Conservation (phyloP, 1,140 invertebrate genomes). For the Ruditapes philippinarum region DNA sequence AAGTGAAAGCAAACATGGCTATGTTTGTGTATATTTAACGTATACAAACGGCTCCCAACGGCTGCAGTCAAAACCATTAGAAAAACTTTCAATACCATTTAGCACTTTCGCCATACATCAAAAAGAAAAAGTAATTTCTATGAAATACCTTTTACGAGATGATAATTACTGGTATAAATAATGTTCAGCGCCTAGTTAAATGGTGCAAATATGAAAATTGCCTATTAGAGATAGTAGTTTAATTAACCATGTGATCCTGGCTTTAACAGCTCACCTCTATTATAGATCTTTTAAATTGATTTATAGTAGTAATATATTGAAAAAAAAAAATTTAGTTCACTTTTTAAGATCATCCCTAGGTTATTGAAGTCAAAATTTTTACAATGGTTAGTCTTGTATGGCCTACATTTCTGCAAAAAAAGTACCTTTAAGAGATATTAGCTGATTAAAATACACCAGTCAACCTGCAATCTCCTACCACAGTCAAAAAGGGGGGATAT, state of each 20-base stretch:
- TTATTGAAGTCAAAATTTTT: too few species aligned
- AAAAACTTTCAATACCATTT: slow-evolving; percentile 14
- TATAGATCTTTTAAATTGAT: background rate
- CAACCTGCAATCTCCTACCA: too few species aligned
- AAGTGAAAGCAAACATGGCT: background rate
- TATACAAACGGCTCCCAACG: background rate
- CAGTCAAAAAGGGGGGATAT: too few species aligned
- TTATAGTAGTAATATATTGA: too few species aligned
- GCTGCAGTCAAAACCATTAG: background rate
- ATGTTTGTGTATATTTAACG: slow-evolving; percentile 28
- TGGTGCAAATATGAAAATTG: slow-evolving; percentile 48
- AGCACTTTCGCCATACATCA: slow-evolving; percentile 3
- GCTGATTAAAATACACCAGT: too few species aligned
- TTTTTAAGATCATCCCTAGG: too few species aligned
- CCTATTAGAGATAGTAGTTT: background rate
- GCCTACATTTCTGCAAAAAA: too few species aligned
- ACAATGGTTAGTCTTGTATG: too few species aligned
- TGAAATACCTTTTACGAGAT: background rate
- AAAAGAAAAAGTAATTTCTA: slow-evolving; percentile 34
- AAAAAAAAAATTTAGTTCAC: too few species aligned
- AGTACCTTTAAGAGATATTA: too few species aligned
- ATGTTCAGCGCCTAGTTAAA: slow-evolving; percentile 3
- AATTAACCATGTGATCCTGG: slow-evolving; percentile 45
- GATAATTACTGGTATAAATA: slow-evolving; percentile 41
- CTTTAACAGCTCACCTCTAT: background rate